Evolutionary conservation across 2,113 vertebrate species (phyloP).

Genomic region (Shinisaurus crocodilurus): DNA sequence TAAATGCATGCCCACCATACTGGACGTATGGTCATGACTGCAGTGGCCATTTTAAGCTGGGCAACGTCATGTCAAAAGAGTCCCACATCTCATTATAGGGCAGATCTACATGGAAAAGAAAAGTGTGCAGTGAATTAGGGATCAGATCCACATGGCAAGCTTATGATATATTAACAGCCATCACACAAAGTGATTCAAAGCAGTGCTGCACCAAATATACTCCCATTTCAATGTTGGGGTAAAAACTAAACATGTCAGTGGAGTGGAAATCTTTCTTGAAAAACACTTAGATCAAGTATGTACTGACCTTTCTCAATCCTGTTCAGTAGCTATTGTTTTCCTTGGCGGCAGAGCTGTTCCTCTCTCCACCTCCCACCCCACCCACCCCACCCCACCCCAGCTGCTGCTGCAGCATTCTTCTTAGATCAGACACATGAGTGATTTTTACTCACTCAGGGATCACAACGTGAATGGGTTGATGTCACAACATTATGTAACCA

Average conservation of each 20-base stretch:
- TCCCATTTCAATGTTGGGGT: not conserved
- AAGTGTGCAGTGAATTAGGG: not conserved
- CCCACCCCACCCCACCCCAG: too few relatives aligned
- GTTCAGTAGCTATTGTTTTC: not conserved
- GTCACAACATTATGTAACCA: not conserved
- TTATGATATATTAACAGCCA: not conserved
- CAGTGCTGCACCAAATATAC: not conserved
- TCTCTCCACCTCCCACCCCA: not conserved
- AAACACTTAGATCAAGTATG: not conserved
- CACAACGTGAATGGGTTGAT: not conserved
- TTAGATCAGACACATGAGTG: not conserved
- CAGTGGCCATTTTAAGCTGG: not conserved
- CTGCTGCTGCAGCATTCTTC: not conserved
- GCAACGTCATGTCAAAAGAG: not conserved
- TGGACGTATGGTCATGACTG: not conserved
- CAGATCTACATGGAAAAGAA: not conserved
- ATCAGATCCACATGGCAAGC: not conserved
- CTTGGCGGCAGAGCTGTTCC: not conserved
- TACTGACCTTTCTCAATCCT: not conserved
- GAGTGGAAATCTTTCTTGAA: not conserved
- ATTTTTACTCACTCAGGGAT: not conserved
- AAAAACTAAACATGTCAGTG: not conserved
- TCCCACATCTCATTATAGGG: not conserved
- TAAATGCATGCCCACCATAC: not conserved
- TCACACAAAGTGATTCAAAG: not conserved